Conservation (phyloP, 2,797 vertebrate genomes). For the Sibirionetta formosa region DNA sequence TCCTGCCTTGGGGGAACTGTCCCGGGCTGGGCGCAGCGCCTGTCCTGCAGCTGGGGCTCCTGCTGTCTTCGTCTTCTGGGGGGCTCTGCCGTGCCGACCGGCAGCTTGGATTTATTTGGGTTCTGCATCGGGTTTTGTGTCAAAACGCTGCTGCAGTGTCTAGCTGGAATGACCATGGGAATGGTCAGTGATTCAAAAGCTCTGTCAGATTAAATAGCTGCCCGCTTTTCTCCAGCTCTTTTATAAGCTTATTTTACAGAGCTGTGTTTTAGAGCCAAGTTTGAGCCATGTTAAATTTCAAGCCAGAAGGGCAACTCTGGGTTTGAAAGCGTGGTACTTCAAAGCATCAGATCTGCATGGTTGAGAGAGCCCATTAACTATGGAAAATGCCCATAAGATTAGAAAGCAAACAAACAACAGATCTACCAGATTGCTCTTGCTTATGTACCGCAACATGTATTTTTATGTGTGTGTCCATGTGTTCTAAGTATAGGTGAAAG, state of each 20-base stretch:
- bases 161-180: neutral
- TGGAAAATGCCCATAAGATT: neutral
- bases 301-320: neutral
- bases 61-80: neutral
- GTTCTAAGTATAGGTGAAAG: neutral
- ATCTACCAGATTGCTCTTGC: neutral
- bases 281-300: neutral
- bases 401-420: neutral
- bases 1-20: neutral
- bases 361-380: neutral
- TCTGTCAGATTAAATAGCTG: neutral
- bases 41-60: neutral
- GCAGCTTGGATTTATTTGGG: neutral
- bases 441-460: neutral
- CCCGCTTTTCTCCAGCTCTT: accelerated
- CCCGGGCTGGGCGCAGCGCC: neutral
- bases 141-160: neutral
- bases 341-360: accelerated
- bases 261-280: neutral
- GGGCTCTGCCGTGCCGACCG: neutral
- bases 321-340: neutral
- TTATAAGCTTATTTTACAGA: neutral
- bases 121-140: neutral
- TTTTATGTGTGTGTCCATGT: neutral
- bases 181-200: neutral